A percentile compares a stretch with the other conserved stretches of the same genome.
phyloP scores from a whole-genome alignment of 35 echinoderm and acorn worm species.

The Diadema setosum region DNA sequence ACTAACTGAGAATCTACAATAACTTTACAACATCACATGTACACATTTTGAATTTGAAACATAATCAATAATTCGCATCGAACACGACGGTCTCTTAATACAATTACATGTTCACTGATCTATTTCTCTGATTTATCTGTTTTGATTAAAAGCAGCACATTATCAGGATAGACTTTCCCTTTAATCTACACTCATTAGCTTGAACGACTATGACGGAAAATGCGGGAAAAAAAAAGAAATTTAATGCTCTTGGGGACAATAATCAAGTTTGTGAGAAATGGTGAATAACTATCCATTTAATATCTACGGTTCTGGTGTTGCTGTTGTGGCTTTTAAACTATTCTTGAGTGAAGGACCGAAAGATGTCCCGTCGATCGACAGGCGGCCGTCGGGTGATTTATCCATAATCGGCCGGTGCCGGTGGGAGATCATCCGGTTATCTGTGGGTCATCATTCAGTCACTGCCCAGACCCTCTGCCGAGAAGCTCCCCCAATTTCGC shows the following conservation, averaged over 20 bases:
- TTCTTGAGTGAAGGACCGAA: not conserved
- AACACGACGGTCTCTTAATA: no score
- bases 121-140: no score
- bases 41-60: no score
- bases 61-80: no score
- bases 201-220: not conserved
- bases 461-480: not conserved
- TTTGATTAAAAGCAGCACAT: no score
- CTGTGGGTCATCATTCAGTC: not conserved
- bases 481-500: no score
- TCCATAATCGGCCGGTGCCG: not conserved
- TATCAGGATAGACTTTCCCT: no score
- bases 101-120: no score
- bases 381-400: not conserved
- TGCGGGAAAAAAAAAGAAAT: not conserved
- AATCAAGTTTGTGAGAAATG: not conserved
- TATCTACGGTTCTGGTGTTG: not conserved
- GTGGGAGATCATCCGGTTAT: not conserved
- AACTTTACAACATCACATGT: no score
- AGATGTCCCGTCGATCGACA: not conserved
- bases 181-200: not conserved
- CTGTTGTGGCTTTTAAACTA: not conserved
- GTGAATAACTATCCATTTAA: no score
- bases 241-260: not conserved
- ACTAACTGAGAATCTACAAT: no score